These are phyloP conservation scores for Mythimna lalbum DNA, from an alignment of 2,888 invertebrate species.

Conservation along the genomic window DNA sequence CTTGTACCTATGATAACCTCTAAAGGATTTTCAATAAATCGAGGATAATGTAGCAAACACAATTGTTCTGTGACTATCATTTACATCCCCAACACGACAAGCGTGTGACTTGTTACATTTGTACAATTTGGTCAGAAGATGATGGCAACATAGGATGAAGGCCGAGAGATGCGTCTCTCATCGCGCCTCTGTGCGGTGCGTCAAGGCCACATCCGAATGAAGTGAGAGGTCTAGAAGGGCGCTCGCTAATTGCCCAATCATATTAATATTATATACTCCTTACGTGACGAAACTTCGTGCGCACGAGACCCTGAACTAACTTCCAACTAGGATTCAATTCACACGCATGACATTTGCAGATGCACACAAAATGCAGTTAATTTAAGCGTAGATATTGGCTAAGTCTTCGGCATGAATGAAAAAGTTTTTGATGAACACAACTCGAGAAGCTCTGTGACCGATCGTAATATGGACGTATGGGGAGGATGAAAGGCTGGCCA, in stretches of 20 bases:
- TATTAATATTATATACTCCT: conserved; percentile 40
- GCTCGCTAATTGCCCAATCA: conserved; percentile 57
- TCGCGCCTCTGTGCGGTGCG: conserved; percentile 2
- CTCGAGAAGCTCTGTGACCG: conserved; percentile 30
- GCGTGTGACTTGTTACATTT: background rate
- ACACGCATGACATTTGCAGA: conserved; percentile 24
- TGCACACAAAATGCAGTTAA: conserved; percentile 23
- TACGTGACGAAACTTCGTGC: conserved; percentile 56
- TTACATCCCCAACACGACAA: conserved; percentile 10
- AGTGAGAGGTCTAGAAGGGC: conserved; percentile 59
- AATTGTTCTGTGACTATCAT: conserved; percentile 19
- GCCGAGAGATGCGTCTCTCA: conserved; percentile 15
- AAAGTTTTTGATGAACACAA: conserved; percentile 1
- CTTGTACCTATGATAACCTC: background rate
- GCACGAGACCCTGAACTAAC: conserved; percentile 44
- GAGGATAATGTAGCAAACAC: conserved; percentile 14
- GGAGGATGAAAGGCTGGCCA: conserved; percentile 32
- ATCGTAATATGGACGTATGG: conserved; percentile 1
- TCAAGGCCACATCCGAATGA: conserved; percentile 32
- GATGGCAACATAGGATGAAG: conserved; percentile 8
- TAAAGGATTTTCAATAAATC: background rate
- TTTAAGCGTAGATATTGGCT: background rate
- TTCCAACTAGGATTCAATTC: conserved; percentile 17
- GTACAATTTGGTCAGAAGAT: background rate
- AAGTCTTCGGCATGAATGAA: conserved; percentile 13